These are phyloP conservation scores for Acinonyx jubatus DNA, from an alignment of 2,113 vertebrate genomes.

Conservation along the genomic window DNA sequence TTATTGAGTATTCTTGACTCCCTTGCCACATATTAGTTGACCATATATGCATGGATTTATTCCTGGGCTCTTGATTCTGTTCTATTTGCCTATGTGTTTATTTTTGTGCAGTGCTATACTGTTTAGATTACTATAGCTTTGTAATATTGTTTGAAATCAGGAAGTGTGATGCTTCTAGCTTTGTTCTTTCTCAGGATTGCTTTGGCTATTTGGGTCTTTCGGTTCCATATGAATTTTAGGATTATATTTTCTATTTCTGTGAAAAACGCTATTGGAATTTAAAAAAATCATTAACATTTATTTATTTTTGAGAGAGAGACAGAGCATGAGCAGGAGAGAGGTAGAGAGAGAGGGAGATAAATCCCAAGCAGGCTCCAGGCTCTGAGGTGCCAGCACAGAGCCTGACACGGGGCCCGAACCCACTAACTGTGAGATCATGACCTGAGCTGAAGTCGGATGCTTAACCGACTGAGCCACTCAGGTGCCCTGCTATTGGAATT, in stretches of 20 bases:
- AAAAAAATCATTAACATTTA: too few relatives aligned
- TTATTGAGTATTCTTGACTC: neutral
- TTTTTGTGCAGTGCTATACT: neutral
- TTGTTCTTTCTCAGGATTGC: neutral
- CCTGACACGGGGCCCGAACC: too few relatives aligned
- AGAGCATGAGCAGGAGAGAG: too few relatives aligned
- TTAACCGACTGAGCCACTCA: too few relatives aligned
- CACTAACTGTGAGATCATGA: too few relatives aligned
- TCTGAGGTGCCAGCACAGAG: too few relatives aligned
- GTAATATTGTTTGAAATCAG: conserved; percentile 2
- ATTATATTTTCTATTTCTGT: neutral
- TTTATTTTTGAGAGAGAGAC: too few relatives aligned
- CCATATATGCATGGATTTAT: neutral
- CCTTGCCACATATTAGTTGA: neutral
- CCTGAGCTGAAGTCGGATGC: too few relatives aligned
- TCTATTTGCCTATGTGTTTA: neutral
- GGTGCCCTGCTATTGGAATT: neutral
- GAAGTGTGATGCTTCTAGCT: neutral
- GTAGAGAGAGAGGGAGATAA: too few relatives aligned
- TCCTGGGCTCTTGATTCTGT: neutral
- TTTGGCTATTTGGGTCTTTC: neutral
- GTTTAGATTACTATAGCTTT: neutral
- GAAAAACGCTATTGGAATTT: neutral
- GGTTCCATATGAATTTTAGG: neutral
- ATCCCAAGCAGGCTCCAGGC: too few relatives aligned